Evolutionary conservation across 30 jellyfish, hydroid and myxozoan species (phyloP), one percentile per base, ranked within the genome.

Genomic region (Clytia hemisphaerica): DNA sequence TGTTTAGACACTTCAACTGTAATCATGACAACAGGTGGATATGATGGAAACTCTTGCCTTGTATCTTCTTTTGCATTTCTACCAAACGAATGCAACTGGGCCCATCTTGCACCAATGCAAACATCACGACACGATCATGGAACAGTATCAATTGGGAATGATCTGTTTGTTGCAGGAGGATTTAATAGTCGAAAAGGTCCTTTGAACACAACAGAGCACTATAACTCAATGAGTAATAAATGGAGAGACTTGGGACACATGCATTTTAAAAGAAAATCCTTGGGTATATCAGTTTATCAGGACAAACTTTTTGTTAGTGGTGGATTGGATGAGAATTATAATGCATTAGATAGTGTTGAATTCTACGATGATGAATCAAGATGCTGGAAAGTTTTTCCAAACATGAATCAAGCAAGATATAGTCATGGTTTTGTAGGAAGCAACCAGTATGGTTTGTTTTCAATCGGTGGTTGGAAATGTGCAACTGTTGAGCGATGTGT

Each of bases 381-480:
- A 36, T 26, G 21, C 15, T 88, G 97, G 97, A 55, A 45, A 4
- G 24, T 9, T 31, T 45, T 83, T 33, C 46, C 26, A 14, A 45
- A 63, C 57, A 55, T 88, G 90, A 69, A 74, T 67, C 92, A 88
- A 61, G 72, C 97, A 68, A 74, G 94, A 50, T 88, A 88, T 74
- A 71, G 93, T 36, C 97, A 88, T 46, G 75, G 93, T 27, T 71
- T 88, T n/a, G 89, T 88, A 6, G 70, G 89, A 4, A n/a, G n/a
- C n/a, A 81, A 75, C 55, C 85, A 62, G 1, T 37, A 45, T 1
- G 46, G 83, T 34, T 30, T 88, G 32, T 88, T 72, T 80, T 92
- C 94, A 6, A 55, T 78, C 47, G 97, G 97, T 24, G 97, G 97
- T 28, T 88, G 97, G 97, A 68, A 88, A 54, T 46, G 48, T 1